A percentile compares a stretch with the other conserved stretches of the same genome.
Conservation (phyloP, 2,888 invertebrate genomes). For the Pristionchus mayeri region DNA sequence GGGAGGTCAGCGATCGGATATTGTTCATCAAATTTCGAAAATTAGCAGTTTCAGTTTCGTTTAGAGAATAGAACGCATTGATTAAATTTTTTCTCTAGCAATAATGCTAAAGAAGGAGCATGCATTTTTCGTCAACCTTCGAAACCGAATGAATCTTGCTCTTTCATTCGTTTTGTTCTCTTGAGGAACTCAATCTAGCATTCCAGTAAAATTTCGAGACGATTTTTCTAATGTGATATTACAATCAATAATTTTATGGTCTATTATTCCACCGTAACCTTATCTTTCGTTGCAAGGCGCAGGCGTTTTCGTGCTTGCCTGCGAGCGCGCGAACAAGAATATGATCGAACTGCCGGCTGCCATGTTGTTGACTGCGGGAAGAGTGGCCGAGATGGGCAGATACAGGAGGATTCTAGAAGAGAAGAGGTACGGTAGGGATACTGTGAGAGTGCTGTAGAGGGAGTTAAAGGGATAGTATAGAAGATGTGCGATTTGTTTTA, state of each 20-base stretch:
- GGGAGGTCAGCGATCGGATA: slow-evolving; percentile 49
- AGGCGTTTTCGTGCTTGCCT: slow-evolving; percentile 58
- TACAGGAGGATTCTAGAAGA: slow-evolving; percentile 61
- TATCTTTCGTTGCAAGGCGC: slow-evolving; percentile 51
- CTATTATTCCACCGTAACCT: slow-evolving; percentile 2
- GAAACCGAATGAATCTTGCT: no score
- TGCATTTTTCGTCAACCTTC: no score
- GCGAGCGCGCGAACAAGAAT: slow-evolving; percentile 52
- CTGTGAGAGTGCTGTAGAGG: background rate
- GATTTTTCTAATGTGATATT: no score
- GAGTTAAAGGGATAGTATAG: background rate
- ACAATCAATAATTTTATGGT: no score
- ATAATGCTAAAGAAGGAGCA: no score
- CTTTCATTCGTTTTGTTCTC: no score
- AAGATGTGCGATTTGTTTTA: background rate
- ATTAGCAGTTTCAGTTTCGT: no score
- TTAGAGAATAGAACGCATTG: no score
- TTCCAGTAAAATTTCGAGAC: no score
- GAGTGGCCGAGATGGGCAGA: slow-evolving; percentile 60
- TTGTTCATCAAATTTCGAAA: no score
- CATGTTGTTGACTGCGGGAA: slow-evolving; percentile 51
- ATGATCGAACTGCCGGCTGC: slow-evolving; percentile 34
- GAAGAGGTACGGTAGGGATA: slow-evolving; percentile 43
- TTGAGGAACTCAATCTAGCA: no score
- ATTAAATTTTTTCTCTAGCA: no score